Percentiles rank a stretch among this genome's conserved stretches.
These are phyloP conservation scores for Bombylius discolor DNA, from an alignment of 2,888 invertebrate species.

Conservation along the genomic window DNA sequence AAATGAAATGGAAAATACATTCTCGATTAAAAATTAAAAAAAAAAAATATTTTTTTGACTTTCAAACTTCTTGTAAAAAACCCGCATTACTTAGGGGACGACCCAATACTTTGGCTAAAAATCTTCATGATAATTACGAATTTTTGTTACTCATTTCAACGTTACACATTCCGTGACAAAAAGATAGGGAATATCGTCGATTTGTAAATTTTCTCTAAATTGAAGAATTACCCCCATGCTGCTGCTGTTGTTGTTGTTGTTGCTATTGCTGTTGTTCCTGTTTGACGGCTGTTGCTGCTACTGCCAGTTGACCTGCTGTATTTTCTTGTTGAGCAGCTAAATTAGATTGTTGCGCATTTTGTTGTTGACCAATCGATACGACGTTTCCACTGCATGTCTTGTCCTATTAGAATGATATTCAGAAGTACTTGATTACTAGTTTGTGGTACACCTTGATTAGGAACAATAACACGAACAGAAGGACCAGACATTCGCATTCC, in stretches of 20 bases:
- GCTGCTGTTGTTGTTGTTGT: slow-evolving; percentile 22
- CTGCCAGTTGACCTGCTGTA: slow-evolving; percentile 27
- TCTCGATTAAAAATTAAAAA: too few relatives aligned
- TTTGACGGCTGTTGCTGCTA: slow-evolving; percentile 22
- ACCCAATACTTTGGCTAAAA: too few relatives aligned
- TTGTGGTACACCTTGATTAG: slow-evolving; percentile 19
- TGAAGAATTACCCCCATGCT: too few relatives aligned
- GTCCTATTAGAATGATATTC: slow-evolving; percentile 22
- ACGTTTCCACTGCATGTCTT: slow-evolving; percentile 18
- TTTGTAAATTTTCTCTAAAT: too few relatives aligned
- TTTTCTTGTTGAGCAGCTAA: slow-evolving; percentile 14
- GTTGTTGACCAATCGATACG: slow-evolving; percentile 11
- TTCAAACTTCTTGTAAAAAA: too few relatives aligned
- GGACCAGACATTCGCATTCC: slow-evolving; percentile 32
- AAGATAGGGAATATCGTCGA: too few relatives aligned
- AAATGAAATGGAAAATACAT: too few relatives aligned
- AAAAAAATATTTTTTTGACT: too few relatives aligned
- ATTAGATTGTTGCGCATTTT: not conserved
- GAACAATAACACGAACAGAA: slow-evolving; percentile 24
- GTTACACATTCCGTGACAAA: too few relatives aligned
- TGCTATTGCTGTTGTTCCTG: slow-evolving; percentile 21
- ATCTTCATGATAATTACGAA: too few relatives aligned
- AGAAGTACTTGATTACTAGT: slow-evolving; percentile 21
- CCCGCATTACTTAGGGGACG: too few relatives aligned
- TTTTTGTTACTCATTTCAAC: too few relatives aligned